A percentile compares a stretch with the other conserved stretches of the same genome.
phyloP scores from a whole-genome alignment of 2,113 vertebrate species.

The Pseudolaguvia tuberculata region DNA sequence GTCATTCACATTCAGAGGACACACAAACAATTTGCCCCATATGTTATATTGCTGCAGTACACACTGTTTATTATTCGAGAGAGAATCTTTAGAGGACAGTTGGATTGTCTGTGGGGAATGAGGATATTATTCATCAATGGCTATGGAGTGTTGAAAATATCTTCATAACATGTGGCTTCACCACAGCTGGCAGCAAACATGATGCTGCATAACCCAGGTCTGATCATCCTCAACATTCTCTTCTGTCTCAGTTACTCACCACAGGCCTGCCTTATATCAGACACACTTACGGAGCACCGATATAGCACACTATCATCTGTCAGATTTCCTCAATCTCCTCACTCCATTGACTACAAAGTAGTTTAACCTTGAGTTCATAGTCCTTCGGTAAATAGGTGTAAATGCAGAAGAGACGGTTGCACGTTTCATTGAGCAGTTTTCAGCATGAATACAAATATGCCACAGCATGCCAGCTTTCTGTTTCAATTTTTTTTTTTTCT shows the following conservation, averaged over 20 bases:
- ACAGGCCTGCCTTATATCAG: neutral
- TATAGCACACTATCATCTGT: constrained; percentile 8
- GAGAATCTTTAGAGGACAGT: neutral
- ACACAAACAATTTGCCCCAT: neutral
- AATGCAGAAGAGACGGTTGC: constrained; percentile 24
- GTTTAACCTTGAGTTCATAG: constrained; percentile 32
- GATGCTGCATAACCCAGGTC: constrained; percentile 1
- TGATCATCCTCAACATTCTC: constrained; percentile 15
- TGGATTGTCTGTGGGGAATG: constrained; percentile 3
- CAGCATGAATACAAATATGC: constrained; percentile 15
- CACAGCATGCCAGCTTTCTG: constrained; percentile 3
- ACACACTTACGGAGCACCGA: constrained; percentile 1
- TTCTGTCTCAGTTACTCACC: constrained; percentile 20
- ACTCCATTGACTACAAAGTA: constrained; percentile 28
- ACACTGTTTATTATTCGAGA: constrained; percentile 14
- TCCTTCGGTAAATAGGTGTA: constrained; percentile 34
- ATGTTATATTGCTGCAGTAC: constrained; percentile 14
- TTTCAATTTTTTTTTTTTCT: constrained; percentile 41
- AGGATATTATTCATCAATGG: constrained; percentile 13
- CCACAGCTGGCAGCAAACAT: constrained; percentile 15
- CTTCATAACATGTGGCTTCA: constrained; percentile 25
- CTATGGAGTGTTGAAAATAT: constrained; percentile 9
- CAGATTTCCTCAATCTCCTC: constrained; percentile 23
- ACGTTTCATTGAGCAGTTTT: constrained; percentile 21
- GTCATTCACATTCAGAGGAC: neutral